Base-by-base conservation (phyloP, 2,888 invertebrate genomes). In the Troides aeacus region DNA sequence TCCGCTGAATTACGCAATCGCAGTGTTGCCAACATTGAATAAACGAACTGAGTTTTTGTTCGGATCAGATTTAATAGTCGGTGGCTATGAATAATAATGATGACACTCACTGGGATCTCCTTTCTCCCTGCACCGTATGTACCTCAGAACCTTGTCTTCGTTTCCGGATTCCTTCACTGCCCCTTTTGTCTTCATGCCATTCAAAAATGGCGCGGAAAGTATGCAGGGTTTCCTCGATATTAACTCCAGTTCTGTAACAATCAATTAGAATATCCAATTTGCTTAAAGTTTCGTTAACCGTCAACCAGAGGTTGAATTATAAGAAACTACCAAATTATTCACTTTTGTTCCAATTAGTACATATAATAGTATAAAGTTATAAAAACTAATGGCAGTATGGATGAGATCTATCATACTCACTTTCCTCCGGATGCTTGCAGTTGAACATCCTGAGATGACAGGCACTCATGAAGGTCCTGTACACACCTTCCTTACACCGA, bases 361-460 rank as follows among this genome's bases (percentile, higher is more conserved):
- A 39, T 39, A 39, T 7, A 39, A 10, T 39, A 39, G 39, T 39
- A 39, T 39, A 10, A 39, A 10, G 39, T 39, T 18, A 50, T 24
- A 24, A 17, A 17, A 15, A 21, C 10, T 5, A 57, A 15, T 50
- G 50, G 50, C 50, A 15, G 50, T 17, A 15, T 17, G 15, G 12
- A 46, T 8, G 15, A 15, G 2, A 36, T 15, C 62, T n/a, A 23
- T 65, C 23, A n/a, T 70, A 78, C 81, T 81, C 66, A 88, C 88
- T 75, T 70, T 87, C 84, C 0, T 78, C 72, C 0, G 62, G 50
- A 62, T 82, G 72, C 0, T 67, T 24, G 70, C 90, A 90, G 7
- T 62, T 58, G 53, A 83, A 88, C 79, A 82, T 78, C n/a, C 86
- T 78, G 72, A 89, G 76, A 61, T 88, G 88, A 56, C 89, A 90